Conservation (phyloP, 2,888 invertebrate species). For the Melipona beecheii region DNA sequence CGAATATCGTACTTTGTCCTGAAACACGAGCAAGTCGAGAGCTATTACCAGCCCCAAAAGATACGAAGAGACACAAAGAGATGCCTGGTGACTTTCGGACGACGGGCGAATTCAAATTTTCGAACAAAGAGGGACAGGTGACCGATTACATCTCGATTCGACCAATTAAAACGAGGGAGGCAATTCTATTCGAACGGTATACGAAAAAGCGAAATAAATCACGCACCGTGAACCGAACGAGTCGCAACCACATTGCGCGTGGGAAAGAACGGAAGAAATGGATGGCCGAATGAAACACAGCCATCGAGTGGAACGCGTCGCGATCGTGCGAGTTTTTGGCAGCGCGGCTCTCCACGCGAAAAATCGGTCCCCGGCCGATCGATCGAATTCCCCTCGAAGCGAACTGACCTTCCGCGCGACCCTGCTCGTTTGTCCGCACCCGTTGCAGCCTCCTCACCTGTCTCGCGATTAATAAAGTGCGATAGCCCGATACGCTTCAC, state of each 20-base stretch:
- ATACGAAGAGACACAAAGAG: background rate
- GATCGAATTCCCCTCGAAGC: constrained; percentile 17
- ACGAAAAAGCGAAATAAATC: too few relatives aligned
- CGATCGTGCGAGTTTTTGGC: background rate
- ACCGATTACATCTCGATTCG: background rate
- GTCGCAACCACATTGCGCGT: background rate
- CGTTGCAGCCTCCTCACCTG: background rate
- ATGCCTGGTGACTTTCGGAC: background rate
- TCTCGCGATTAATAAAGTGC: constrained; percentile 28
- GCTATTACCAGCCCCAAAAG: too few relatives aligned
- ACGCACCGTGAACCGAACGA: background rate
- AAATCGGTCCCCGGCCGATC: constrained; percentile 26
- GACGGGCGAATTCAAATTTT: background rate
- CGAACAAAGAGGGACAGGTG: background rate
- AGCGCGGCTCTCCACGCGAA: constrained; percentile 9
- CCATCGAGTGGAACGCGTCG: background rate
- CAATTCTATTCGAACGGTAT: background rate
- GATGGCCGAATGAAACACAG: background rate
- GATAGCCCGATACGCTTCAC: constrained; percentile 26
- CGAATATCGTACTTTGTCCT: too few relatives aligned
- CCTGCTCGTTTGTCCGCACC: constrained; percentile 9
- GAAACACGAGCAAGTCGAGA: too few relatives aligned
- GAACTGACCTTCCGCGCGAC: constrained; percentile 38
- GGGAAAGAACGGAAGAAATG: background rate
- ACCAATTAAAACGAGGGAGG: too few relatives aligned